These are phyloP conservation scores for Nycteola revayana DNA, from an alignment of 2,888 invertebrate species.

Conservation along the genomic window DNA sequence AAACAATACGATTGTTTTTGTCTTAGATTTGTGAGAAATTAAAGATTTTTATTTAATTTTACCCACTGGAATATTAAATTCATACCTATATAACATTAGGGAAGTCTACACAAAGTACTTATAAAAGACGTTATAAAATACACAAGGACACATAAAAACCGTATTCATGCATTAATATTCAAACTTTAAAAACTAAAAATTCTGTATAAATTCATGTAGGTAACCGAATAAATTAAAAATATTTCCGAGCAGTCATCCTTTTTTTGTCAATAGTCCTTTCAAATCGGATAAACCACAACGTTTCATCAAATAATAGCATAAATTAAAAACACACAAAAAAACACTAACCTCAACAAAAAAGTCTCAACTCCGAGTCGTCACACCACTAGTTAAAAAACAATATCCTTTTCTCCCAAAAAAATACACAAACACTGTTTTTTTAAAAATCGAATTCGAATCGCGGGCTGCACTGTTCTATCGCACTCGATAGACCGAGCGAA, in stretches of 20 bases:
- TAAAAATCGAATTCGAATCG: constrained; percentile 33
- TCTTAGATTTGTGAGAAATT: no score
- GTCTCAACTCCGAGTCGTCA: constrained; percentile 49
- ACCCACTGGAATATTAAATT: no score
- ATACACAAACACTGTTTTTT: constrained; percentile 53
- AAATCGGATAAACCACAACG: constrained; percentile 6
- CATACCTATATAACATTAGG: no score
- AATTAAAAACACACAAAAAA: constrained; percentile 21
- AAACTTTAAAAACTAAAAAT: no score
- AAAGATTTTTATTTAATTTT: no score
- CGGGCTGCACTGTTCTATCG: constrained; percentile 47
- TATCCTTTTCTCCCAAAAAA: constrained; percentile 41
- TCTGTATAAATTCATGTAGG: no score
- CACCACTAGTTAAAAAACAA: constrained; percentile 41
- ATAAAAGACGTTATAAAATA: no score
- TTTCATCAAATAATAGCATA: constrained; percentile 16
- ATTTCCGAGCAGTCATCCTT: background rate
- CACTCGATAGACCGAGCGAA: constrained; percentile 37
- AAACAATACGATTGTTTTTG: no score
- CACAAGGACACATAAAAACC: no score
- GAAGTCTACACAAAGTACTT: no score
- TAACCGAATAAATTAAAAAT: no score
- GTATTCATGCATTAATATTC: no score
- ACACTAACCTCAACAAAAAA: constrained; percentile 52
- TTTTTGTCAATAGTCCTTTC: constrained; percentile 11